Percentiles rank a stretch among this genome's conserved stretches.
These are phyloP conservation scores for Amblyjoppa proteus DNA, from an alignment of 2,888 invertebrate genomes.

Conservation along the genomic window DNA sequence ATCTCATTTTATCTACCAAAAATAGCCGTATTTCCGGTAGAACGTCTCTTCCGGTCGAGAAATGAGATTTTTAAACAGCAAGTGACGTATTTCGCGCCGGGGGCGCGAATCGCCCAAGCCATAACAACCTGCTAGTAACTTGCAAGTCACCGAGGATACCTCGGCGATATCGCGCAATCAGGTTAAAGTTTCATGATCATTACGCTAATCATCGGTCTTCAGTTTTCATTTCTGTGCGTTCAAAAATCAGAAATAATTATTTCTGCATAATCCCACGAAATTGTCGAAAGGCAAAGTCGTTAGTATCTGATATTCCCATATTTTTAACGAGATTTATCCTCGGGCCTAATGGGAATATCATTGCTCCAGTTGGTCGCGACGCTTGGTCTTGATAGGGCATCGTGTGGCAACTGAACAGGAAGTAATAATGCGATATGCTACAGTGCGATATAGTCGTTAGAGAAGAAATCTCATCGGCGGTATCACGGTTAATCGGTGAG, in stretches of 20 bases:
- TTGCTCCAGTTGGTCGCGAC: background rate
- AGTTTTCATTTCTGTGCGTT: background rate
- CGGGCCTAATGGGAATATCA: background rate
- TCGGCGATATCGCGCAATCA: background rate
- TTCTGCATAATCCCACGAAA: background rate
- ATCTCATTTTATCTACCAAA: no score
- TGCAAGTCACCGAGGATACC: background rate
- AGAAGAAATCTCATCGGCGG: background rate
- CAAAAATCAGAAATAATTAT: background rate
- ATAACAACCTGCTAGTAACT: no score
- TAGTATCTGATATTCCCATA: background rate
- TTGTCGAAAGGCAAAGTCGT: background rate
- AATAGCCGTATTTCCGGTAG: no score
- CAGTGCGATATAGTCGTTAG: background rate
- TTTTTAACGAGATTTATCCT: background rate
- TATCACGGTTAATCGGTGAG: background rate
- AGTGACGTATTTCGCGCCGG: no score
- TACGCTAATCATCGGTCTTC: background rate
- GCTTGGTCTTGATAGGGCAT: background rate
- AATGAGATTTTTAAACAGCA: no score
- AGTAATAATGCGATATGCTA: background rate
- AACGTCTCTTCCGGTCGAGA: no score
- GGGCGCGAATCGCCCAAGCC: no score
- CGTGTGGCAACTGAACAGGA: background rate
- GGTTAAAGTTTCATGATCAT: background rate